Conservation (phyloP, 2,113 vertebrate genomes). For the Holacanthus passer region DNA sequence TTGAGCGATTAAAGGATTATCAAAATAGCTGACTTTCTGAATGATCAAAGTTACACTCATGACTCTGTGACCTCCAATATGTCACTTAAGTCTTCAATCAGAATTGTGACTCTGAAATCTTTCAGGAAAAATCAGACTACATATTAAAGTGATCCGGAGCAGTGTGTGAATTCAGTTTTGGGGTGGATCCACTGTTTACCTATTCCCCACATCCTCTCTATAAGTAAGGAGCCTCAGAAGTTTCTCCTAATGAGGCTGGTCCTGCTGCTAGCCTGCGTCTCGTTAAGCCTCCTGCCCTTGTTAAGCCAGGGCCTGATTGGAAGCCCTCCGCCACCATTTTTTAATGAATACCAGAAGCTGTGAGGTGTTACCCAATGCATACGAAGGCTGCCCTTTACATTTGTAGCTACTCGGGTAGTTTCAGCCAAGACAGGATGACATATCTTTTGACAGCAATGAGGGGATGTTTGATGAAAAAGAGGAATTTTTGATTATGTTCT, state of each 20-base stretch:
- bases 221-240: constrained; percentile 10
- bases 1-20: no score
- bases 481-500: not conserved
- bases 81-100: not conserved
- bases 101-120: not conserved
- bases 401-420: not conserved
- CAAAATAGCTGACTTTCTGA: no score
- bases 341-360: constrained; percentile 64
- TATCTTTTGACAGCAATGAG: not conserved
- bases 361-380: not conserved
- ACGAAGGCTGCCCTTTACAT: not conserved
- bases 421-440: not conserved
- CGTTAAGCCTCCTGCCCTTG: constrained; percentile 61
- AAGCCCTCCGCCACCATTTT: constrained; percentile 11
- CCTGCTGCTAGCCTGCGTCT: constrained; percentile 63
- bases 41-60: no score
- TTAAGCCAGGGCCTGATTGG: constrained; percentile 55
- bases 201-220: not conserved
- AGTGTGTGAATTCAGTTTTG: not conserved
- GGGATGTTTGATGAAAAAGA: not conserved
- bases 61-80: no score
- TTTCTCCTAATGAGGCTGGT: constrained; percentile 58
- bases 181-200: not conserved
- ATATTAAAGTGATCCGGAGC: not conserved
- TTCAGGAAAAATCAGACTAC: not conserved